Percentiles rank a stretch among this genome's conserved stretches.
Evolutionary conservation across 2,888 invertebrate species (phyloP).

Genomic region (Caenorhabditis sinica): DNA sequence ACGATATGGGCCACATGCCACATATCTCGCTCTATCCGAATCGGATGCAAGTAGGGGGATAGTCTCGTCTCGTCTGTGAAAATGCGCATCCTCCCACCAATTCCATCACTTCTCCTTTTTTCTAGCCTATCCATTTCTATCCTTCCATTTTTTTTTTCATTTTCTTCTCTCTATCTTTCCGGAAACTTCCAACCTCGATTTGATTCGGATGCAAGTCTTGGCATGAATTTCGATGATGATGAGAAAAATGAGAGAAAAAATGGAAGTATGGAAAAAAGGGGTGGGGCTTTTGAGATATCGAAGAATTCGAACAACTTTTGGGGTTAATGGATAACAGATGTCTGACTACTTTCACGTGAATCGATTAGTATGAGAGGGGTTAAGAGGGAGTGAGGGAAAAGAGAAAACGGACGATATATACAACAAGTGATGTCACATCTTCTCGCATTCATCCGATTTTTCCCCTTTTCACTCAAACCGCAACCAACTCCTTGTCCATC

Average conservation of each 20-base stretch:
- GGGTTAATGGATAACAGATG: constrained; percentile 66
- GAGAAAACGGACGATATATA: constrained; percentile 42
- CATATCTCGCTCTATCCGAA: constrained; percentile 51
- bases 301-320: constrained; percentile 35
- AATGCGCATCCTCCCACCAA: constrained; percentile 52
- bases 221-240: constrained; percentile 29
- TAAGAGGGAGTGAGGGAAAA: constrained; percentile 13
- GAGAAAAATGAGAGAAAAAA: background rate
- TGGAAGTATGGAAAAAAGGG: constrained; percentile 24
- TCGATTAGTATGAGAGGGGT: constrained; percentile 50
- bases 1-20: constrained; percentile 59
- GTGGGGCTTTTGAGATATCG: background rate
- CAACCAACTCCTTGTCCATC: constrained; percentile 27
- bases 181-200: constrained; percentile 43
- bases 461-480: constrained; percentile 21
- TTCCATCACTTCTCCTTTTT: constrained; percentile 21
- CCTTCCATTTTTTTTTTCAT: constrained; percentile 11
- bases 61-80: constrained; percentile 49
- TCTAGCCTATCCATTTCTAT: constrained; percentile 14
- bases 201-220: constrained; percentile 36
- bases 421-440: constrained; percentile 45
- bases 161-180: constrained; percentile 6
- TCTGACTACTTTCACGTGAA: constrained; percentile 54
- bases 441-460: constrained; percentile 55
- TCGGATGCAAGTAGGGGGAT: constrained; percentile 54